These are phyloP conservation scores for Cancer borealis DNA, from an alignment of 2,888 invertebrate genomes.

Conservation along the genomic window DNA sequence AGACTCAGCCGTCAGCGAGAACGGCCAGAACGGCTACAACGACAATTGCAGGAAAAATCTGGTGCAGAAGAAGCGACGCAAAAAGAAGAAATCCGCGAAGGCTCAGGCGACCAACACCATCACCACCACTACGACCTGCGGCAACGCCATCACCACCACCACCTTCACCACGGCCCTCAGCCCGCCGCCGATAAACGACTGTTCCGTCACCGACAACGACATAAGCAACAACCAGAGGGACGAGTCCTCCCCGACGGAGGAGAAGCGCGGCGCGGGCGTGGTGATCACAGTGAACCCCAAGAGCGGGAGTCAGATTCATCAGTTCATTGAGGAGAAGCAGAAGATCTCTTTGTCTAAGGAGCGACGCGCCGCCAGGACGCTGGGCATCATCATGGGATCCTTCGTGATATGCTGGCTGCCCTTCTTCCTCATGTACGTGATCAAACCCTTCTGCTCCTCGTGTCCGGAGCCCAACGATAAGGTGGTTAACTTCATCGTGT, in stretches of 20 bases:
- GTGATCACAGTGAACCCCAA: constrained; percentile 73
- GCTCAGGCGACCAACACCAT: neutral
- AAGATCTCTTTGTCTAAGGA: constrained; percentile 93
- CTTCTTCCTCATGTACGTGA: constrained; percentile 97
- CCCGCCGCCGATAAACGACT: constrained; percentile 58
- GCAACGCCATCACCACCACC: constrained; percentile 44
- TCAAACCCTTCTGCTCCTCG: constrained; percentile 91
- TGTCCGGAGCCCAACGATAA: constrained; percentile 88
- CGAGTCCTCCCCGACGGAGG: constrained; percentile 57
- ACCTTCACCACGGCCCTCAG: constrained; percentile 48
- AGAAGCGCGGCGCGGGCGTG: constrained; percentile 58
- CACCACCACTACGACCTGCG: constrained; percentile 47
- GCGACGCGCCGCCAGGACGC: constrained; percentile 93
- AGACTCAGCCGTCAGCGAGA: constrained; percentile 74
- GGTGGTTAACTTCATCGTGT: constrained; percentile 93
- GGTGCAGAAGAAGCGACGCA: constrained; percentile 58
- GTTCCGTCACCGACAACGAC: constrained; percentile 68
- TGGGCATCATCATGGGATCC: constrained; percentile 98
- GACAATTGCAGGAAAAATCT: constrained; percentile 64
- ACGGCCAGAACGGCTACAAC: constrained; percentile 73
- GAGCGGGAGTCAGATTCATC: constrained; percentile 78
- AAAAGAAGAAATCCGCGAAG: constrained; percentile 61
- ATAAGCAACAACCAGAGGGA: constrained; percentile 59
- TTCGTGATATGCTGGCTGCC: constrained; percentile 99
- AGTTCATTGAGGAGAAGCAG: constrained; percentile 81